Conservation (phyloP, 2,113 vertebrate species). For the Neomonachus schauinslandi region DNA sequence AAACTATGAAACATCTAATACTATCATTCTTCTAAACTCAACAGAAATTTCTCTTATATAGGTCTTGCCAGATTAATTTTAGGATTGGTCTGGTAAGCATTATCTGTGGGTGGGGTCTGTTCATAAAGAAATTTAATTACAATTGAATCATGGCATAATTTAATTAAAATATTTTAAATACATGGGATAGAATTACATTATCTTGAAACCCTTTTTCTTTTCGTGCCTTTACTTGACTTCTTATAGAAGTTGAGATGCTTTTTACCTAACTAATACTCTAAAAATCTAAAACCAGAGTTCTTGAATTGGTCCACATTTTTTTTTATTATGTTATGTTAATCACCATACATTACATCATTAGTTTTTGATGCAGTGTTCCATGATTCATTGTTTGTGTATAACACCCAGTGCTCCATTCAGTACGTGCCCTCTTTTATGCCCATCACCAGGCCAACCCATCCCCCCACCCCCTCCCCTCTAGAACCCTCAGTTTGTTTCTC, state of each 20-base stretch:
- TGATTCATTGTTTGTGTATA: no score
- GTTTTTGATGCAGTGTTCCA: no score
- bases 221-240: background rate
- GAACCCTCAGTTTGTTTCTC: no score
- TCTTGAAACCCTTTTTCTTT: background rate
- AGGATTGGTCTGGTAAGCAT: background rate
- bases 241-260: background rate
- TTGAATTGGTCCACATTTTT: background rate
- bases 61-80: background rate
- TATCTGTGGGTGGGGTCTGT: fast-evolving
- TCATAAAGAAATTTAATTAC: background rate
- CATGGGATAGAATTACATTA: background rate
- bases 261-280: background rate
- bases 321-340: no score
- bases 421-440: no score
- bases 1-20: background rate
- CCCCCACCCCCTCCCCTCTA: no score
- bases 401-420: no score
- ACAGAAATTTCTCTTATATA: background rate
- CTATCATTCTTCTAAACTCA: background rate
- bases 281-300: background rate
- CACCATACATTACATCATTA: no score
- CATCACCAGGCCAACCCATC: no score
- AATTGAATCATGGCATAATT: background rate
- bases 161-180: constrained; percentile 8